These are phyloP conservation scores for Andrena dorsata DNA, from an alignment of 2,888 invertebrate species.

Conservation along the genomic window DNA sequence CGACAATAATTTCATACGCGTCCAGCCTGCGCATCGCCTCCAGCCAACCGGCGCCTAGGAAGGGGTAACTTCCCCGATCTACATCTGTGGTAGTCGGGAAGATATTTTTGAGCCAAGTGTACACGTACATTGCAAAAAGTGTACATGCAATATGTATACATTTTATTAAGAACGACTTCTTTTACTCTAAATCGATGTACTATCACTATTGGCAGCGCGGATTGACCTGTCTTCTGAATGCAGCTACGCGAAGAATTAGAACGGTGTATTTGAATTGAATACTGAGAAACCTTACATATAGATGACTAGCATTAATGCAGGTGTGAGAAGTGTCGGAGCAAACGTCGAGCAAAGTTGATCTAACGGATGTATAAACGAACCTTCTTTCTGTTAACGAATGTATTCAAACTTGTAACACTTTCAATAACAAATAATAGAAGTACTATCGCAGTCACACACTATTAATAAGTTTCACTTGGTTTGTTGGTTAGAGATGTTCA, in stretches of 20 bases:
- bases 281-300: slow-evolving; percentile 38
- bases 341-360: slow-evolving; percentile 23
- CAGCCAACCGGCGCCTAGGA: too few species aligned
- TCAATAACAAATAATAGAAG: slow-evolving; percentile 17
- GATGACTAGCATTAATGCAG: slow-evolving; percentile 63
- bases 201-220: background rate
- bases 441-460: slow-evolving; percentile 21
- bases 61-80: background rate
- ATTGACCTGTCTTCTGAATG: background rate
- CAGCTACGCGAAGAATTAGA: background rate
- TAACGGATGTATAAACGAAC: slow-evolving; percentile 44
- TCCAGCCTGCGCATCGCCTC: too few species aligned
- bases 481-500: slow-evolving; percentile 75
- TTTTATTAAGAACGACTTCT: slow-evolving; percentile 35
- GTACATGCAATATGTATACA: slow-evolving; percentile 26
- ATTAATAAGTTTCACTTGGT: slow-evolving; percentile 61
- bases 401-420: slow-evolving; percentile 19
- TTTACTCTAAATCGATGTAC: slow-evolving; percentile 1
- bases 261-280: slow-evolving; percentile 18
- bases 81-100: background rate
- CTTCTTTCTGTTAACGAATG: slow-evolving; percentile 41
- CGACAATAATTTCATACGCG: too few species aligned
- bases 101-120: too few species aligned
- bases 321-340: slow-evolving; percentile 32
- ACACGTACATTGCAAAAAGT: slow-evolving; percentile 24